Evolutionary conservation across 2,797 vertebrate species (phyloP).

Genomic region (Anomalospiza imberbis): DNA sequence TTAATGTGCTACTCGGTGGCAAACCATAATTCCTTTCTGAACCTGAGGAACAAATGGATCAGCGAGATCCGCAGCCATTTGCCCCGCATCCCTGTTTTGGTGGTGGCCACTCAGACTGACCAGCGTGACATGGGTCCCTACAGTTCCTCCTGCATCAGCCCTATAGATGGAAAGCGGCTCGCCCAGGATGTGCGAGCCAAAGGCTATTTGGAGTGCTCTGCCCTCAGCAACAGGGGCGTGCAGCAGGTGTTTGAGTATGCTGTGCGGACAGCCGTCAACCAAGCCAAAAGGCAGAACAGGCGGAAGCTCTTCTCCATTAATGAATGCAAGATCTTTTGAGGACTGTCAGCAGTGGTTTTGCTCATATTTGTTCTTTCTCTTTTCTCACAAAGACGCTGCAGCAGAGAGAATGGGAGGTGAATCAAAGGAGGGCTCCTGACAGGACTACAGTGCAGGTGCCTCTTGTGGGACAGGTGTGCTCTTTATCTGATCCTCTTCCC

Average conservation of each 20-base stretch:
- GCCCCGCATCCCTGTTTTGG: slow-evolving; percentile 86
- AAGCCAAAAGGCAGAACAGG: slow-evolving; percentile 79
- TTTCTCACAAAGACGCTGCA: background rate
- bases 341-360: background rate
- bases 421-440: background rate
- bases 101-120: slow-evolving; percentile 95
- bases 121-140: slow-evolving; percentile 84
- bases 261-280: slow-evolving; percentile 87
- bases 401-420: background rate
- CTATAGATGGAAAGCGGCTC: slow-evolving; percentile 82
- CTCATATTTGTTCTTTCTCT: background rate
- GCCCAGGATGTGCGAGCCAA: slow-evolving; percentile 89
- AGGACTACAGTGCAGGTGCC: background rate
- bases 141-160: slow-evolving; percentile 78
- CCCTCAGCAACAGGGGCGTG: slow-evolving; percentile 89
- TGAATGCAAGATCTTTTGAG: slow-evolving; percentile 84
- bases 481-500: background rate
- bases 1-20: slow-evolving; percentile 95
- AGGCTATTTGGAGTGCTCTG: slow-evolving; percentile 94
- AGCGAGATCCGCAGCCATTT: slow-evolving; percentile 85
- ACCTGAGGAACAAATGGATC: slow-evolving; percentile 88
- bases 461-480: background rate
- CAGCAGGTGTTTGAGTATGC: slow-evolving; percentile 95
- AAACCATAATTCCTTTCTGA: slow-evolving; percentile 87
- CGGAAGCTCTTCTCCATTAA: slow-evolving; percentile 85